phyloP scores from a whole-genome alignment of 1,140 invertebrate genomes.

The Cotesia chilonis region DNA sequence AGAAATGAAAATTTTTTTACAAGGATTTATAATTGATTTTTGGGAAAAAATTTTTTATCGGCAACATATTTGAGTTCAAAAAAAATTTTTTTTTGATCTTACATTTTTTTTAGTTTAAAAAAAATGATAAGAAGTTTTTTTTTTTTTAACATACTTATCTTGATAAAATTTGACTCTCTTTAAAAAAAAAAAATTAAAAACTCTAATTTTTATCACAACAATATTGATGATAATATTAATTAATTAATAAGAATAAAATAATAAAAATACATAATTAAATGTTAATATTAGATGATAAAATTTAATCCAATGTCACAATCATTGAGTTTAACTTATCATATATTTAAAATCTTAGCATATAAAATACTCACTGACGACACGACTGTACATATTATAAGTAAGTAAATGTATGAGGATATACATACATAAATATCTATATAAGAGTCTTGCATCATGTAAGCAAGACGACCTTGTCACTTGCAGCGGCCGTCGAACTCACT shows the following conservation, averaged over 20 bases:
- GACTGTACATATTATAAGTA: slow-evolving; percentile 11
- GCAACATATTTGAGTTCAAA: too few species aligned
- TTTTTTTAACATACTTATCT: too few species aligned
- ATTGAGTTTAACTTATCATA: too few species aligned
- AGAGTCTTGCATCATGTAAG: slow-evolving; percentile 43
- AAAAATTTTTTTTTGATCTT: too few species aligned
- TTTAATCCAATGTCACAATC: slow-evolving; percentile 6
- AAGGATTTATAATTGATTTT: too few species aligned
- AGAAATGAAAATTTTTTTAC: too few species aligned
- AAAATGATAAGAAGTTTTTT: too few species aligned
- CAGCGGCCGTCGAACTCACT: slow-evolving; percentile 50
- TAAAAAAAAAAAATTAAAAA: too few species aligned
- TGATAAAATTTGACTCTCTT: too few species aligned
- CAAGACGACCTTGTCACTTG: slow-evolving; percentile 46
- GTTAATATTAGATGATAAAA: slow-evolving; percentile 1
- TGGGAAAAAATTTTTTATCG: too few species aligned
- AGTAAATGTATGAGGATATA: neutral
- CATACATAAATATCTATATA: neutral
- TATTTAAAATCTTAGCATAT: slow-evolving; percentile 19
- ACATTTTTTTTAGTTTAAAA: too few species aligned
- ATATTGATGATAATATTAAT: neutral
- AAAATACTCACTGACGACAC: neutral
- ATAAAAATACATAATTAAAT: slow-evolving; percentile 9
- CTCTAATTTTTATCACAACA: too few species aligned
- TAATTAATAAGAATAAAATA: neutral